Evolutionary conservation across 2,113 vertebrate genomes (phyloP), one percentile per base, ranked within the genome.

Genomic region (Taxidea taxus): DNA sequence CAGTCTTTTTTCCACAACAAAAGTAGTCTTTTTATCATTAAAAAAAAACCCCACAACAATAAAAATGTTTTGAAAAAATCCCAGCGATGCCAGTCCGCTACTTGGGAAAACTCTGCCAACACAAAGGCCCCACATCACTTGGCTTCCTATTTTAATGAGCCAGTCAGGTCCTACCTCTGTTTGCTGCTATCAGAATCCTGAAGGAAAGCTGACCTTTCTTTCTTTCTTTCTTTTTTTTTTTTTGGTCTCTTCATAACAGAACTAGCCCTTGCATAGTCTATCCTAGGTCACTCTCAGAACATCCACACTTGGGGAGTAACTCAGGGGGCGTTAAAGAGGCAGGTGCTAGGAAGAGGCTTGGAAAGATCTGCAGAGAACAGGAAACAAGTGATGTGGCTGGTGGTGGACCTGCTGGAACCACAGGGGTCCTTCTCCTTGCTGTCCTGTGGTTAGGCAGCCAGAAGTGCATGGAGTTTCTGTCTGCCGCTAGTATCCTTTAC

Each of bases 391-490:
- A 1, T 0, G 0, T 0, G 72, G 51, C 21, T 20, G 1, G 1
- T 2, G 85, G 0, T 21, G 60, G 31, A 68, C 25, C 4, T 64
- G 20, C 60, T 49, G 39, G 54, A 82, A 0, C 14, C 0, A 0
- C 58, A 31, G 70, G 39, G 34, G 54, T 60, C 37, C 44, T 83
- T 74, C 68, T 42, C 54, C 7, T 47, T 34, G 31, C 21, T 20
- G 3, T 27, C 15, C 7, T 75, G 0, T 3, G 49, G 0, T 0
- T 34, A 47, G 66, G 77, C 29, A 82, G 84, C 6, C 1, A 15
- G 81, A 18, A 23, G 0, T 16, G 44, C 37, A 27, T 92, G 13
- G 86, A 81, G 78, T 83, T 60, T 47, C 81, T 7, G 8, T 56
- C 91, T 86, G 77, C 6, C 94, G 21, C 51, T 56, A 84, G 70